These are phyloP conservation scores for Rhagophthalmus giganteus DNA, from an alignment of 2,888 invertebrate genomes.

Conservation along the genomic window DNA sequence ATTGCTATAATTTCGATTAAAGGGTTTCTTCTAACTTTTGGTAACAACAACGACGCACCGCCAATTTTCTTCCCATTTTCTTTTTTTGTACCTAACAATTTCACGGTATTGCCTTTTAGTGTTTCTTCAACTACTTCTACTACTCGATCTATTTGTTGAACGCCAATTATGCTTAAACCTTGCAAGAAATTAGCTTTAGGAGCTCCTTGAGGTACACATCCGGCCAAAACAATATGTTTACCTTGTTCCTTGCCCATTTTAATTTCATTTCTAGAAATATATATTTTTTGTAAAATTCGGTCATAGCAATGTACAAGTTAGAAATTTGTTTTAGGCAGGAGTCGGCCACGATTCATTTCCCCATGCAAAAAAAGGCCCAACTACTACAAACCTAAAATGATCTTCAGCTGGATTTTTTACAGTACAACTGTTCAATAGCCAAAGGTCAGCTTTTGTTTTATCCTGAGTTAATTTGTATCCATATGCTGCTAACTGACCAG, in stretches of 20 bases:
- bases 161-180: constrained; percentile 93
- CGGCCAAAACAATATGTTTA: constrained; percentile 91
- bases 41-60: constrained; percentile 84
- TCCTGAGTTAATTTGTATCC: constrained; percentile 85
- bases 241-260: constrained; percentile 71
- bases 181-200: constrained; percentile 70
- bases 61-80: constrained; percentile 76
- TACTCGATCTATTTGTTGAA: constrained; percentile 96
- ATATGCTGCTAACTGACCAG: constrained; percentile 85
- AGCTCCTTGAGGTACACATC: constrained; percentile 95
- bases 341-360: too few species aligned
- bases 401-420: constrained; percentile 98
- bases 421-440: constrained; percentile 97
- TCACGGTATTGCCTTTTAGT: constrained; percentile 72
- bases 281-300: too few species aligned
- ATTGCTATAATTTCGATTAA: constrained; percentile 96
- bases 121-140: constrained; percentile 98
- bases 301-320: background rate
- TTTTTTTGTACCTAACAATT: constrained; percentile 76
- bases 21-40: constrained; percentile 94
- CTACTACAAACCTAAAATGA: constrained; percentile 86
- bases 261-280: constrained; percentile 80
- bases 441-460: constrained; percentile 82
- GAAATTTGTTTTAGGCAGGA: too few species aligned
- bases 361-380: too few species aligned